Percentiles rank a stretch among this genome's conserved stretches.
Evolutionary conservation across 2,888 invertebrate genomes (phyloP).

Genomic region (Drosophila antonietae): DNA sequence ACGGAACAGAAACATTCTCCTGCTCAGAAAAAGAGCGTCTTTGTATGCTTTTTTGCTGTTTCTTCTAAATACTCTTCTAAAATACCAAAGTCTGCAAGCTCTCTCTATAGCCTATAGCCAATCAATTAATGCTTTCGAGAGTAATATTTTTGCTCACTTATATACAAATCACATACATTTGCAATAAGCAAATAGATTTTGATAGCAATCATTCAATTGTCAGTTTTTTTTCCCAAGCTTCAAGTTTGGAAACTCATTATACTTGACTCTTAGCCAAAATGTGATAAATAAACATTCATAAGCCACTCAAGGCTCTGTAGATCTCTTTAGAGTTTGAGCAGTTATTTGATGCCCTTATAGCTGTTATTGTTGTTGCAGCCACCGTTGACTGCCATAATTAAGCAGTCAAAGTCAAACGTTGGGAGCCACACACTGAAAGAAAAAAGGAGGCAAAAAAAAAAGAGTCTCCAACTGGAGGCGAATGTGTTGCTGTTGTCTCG

Average conservation of each 20-base stretch:
- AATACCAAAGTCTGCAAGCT: too few species aligned
- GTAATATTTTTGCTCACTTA: too few species aligned
- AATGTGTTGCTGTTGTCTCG: slow-evolving; percentile 38
- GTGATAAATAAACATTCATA: slow-evolving; percentile 18
- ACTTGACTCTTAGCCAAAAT: slow-evolving; percentile 7
- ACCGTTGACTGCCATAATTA: slow-evolving; percentile 64
- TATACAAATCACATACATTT: too few species aligned
- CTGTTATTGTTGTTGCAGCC: slow-evolving; percentile 27
- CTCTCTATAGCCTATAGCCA: too few species aligned
- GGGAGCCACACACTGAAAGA: slow-evolving; percentile 40
- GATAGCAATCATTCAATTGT: neutral
- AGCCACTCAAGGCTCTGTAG: slow-evolving; percentile 7
- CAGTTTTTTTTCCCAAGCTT: neutral
- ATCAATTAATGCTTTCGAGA: too few species aligned
- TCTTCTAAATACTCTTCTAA: too few species aligned
- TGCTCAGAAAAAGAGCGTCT: too few species aligned
- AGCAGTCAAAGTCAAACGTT: slow-evolving; percentile 68
- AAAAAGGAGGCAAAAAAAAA: slow-evolving; percentile 7
- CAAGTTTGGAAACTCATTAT: neutral
- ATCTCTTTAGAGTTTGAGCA: neutral
- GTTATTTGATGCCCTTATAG: slow-evolving; percentile 33
- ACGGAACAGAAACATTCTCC: too few species aligned
- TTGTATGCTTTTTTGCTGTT: too few species aligned
- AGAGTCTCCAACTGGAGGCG: slow-evolving; percentile 24
- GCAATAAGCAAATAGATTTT: neutral